Evolutionary conservation across 2,888 invertebrate genomes (phyloP), one percentile per base, ranked within the genome.

Genomic region (Habrosyne pyritoides): DNA sequence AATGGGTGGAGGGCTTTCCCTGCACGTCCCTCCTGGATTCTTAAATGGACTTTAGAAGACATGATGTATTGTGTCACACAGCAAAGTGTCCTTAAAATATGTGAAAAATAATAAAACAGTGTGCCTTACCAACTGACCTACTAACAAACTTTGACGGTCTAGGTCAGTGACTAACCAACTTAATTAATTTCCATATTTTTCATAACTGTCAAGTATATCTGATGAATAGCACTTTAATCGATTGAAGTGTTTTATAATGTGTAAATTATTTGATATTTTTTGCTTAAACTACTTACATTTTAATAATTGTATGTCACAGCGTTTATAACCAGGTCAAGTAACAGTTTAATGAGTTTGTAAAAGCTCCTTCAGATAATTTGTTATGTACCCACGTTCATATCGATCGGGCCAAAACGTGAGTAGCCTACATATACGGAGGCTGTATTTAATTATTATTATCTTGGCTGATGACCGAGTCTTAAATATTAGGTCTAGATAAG

Each of bases 321-420:
- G 71, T 75, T 75, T 76, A 76, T 65, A 87, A 80, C 81, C 80
- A 82, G 89, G 88, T 75, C 86, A 77, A 66, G 62, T 85, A 86
- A 89, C 90, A 81, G 89, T 89, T 30, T 86, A 87, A 87, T 87
- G 84, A 84, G 77, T 66, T 77, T 80, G 86, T 86, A 87, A 89
- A 89, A 88, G 84, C 86, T 85, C 79, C 79, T 84, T 79, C 64
- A 73, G 81, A 84, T 85, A 82, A 61, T 63, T 60, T 64, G 66
- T 68, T 64, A 56, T 64, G 57, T 53, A 65, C 59, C 53, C 57
- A 59, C 60, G 57, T 18, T 28, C 12, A 18, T 42, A 42, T 36
- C 36, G 36, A 36, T 36, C 14, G 36, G 36, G 12, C 2, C 33
- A 8, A 42, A 42, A 18, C 18, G 42, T 36, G 36, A 12, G 0